phyloP scores from a whole-genome alignment of 1,140 invertebrate genomes.

The Diploscapter pachys region DNA sequence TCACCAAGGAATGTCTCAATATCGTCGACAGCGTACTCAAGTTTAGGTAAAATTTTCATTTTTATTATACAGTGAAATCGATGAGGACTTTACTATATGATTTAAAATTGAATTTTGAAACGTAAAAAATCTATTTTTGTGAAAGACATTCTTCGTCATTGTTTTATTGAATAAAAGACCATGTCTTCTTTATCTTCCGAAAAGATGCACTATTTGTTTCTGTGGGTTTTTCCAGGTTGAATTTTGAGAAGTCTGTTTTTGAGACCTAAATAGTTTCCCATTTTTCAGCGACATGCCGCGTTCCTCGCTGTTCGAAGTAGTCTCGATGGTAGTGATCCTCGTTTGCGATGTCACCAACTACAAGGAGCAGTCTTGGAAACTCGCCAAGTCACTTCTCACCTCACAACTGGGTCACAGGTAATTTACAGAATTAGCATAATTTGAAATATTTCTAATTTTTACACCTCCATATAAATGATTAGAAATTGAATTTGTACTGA shows the following conservation, averaged over 20 bases:
- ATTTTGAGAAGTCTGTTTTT: too few species aligned
- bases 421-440: too few species aligned
- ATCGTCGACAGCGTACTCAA: conserved; percentile 11
- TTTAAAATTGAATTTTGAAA: too few species aligned
- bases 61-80: too few species aligned
- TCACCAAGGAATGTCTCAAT: conserved; percentile 5
- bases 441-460: too few species aligned
- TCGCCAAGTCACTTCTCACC: not conserved
- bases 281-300: conserved; percentile 13
- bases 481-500: too few species aligned
- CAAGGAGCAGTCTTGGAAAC: conserved; percentile 5
- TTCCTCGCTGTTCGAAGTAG: conserved; percentile 1
- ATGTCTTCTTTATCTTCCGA: conserved; percentile 1
- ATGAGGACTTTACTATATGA: too few species aligned
- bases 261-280: too few species aligned
- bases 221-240: not conserved
- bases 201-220: conserved; percentile 15
- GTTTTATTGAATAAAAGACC: too few species aligned
- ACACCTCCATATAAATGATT: too few species aligned
- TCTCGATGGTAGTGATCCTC: not conserved
- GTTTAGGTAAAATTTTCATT: not conserved
- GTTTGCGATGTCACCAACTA: not conserved
- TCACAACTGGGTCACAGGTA: conserved; percentile 13
- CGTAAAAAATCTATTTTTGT: too few species aligned
- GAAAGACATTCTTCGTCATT: too few species aligned